A percentile compares a stretch with the other conserved stretches of the same genome.
These are phyloP conservation scores for Polypterus bichir DNA, from an alignment of 2,113 vertebrate genomes.

Conservation along the genomic window DNA sequence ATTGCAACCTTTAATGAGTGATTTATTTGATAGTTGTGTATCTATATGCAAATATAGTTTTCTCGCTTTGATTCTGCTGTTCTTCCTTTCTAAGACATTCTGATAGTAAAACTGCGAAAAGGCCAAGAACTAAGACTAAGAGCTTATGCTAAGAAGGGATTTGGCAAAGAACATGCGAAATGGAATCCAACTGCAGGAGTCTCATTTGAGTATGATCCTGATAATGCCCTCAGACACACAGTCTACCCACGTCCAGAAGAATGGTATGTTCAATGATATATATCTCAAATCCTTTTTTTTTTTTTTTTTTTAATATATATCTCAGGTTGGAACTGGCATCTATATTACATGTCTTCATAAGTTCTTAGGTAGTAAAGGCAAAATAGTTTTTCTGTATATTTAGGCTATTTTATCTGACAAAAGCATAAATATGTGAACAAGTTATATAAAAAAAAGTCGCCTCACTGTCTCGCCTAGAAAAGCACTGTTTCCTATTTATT, in stretches of 20 bases:
- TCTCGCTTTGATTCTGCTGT: neutral
- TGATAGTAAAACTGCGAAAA: conserved; percentile 89
- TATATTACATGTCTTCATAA: neutral
- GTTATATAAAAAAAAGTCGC: too few species aligned
- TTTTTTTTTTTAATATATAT: neutral
- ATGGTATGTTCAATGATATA: conserved; percentile 49
- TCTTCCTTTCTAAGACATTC: conserved; percentile 59
- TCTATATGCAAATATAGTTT: neutral
- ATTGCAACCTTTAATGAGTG: too few species aligned
- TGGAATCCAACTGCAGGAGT: conserved; percentile 96
- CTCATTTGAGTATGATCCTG: conserved; percentile 90
- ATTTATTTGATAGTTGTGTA: too few species aligned
- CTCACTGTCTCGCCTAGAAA: too few species aligned
- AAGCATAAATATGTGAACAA: too few species aligned
- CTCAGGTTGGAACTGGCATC: neutral
- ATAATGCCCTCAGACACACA: conserved; percentile 86
- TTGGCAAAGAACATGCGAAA: conserved; percentile 94
- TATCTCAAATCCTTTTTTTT: too few species aligned
- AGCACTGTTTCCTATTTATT: too few species aligned
- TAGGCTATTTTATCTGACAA: too few species aligned
- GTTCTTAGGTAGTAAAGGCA: too few species aligned
- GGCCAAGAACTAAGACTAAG: conserved; percentile 85
- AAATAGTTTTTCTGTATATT: too few species aligned
- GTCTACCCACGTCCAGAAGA: conserved; percentile 91
- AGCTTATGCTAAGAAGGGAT: conserved; percentile 94